Evolutionary conservation across 2,797 vertebrate genomes (phyloP).

Genomic region (Petrocephalus sullivani): DNA sequence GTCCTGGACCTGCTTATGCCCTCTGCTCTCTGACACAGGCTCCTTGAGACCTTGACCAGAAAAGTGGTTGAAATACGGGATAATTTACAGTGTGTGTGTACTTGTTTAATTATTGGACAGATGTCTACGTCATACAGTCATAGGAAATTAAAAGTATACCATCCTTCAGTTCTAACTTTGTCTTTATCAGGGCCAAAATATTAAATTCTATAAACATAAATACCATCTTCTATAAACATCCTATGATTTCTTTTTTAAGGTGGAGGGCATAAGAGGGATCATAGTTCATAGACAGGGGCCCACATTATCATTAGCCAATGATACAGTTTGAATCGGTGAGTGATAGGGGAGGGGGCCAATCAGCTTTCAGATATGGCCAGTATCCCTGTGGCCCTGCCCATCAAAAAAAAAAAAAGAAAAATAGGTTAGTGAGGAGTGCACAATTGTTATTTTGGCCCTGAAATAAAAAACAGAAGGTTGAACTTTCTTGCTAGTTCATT

Average conservation of each 20-base stretch:
- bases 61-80: not conserved
- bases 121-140: not conserved
- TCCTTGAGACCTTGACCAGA: not conserved
- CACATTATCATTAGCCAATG: not conserved
- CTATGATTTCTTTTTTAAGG: too few species aligned
- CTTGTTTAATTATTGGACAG: not conserved
- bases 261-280: too few species aligned
- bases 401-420: not conserved
- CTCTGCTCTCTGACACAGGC: not conserved
- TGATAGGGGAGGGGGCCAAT: not conserved
- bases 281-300: too few species aligned
- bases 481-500: constrained; percentile 21
- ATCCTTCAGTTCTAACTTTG: too few species aligned
- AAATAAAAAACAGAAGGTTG: not conserved
- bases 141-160: too few species aligned
- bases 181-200: too few species aligned
- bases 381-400: not conserved
- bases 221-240: too few species aligned
- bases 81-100: not conserved
- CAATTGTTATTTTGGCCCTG: too few species aligned
- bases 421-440: not conserved
- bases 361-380: not conserved
- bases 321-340: not conserved
- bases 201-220: too few species aligned
- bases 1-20: not conserved